Evolutionary conservation across 2,797 vertebrate species (phyloP), one percentile per base, ranked within the genome.

Genomic region (Mormyrops boulengeri): DNA sequence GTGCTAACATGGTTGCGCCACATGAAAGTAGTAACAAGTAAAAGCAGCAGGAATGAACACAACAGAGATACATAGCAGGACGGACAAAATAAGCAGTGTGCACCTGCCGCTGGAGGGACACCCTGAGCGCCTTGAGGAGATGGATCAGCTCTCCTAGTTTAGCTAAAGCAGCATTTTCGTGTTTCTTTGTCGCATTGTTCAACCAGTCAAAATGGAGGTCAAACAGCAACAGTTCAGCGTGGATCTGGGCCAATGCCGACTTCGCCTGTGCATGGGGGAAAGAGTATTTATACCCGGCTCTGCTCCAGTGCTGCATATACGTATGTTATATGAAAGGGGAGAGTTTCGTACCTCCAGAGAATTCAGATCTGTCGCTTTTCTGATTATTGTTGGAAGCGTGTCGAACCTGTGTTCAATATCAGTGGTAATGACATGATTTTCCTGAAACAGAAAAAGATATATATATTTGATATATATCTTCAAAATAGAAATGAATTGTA

Each of bases 201-300:
- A 96, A 94, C 96, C 96, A 96, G 91, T 96, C 95, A 57, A 96
- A 96, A 93, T 97, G 96, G 91, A 96, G 95, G 93, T 96, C 96
- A 8, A 96, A 97, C 66, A 94, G 93, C 92, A 95, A 96, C 90
- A 97, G 93, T 92, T 96, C 96, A 0, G 95, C 91, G 3, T 96
- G 95, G 88, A 97, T 95, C 94, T 96, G 95, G 62, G 95, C 94
- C 82, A 97, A 95, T 12, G 96, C 96, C 90, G 95, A 93, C 92
- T 95, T 97, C 92, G 96, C 89, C 96, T 97, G 92, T 66, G 12
- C 34, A 47, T 85, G 53, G 89, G 53, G 55, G 87, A 87, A 86
- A 34, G 12, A 62, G 19, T 30, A 8, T 12, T 85, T 49, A n/a
- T 50, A 52, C 14, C 41, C 49, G 52, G 49, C 82, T 52, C 9